Evolutionary conservation across 2,888 invertebrate genomes (phyloP).

Genomic region (Apomyelois bistriatella): DNA sequence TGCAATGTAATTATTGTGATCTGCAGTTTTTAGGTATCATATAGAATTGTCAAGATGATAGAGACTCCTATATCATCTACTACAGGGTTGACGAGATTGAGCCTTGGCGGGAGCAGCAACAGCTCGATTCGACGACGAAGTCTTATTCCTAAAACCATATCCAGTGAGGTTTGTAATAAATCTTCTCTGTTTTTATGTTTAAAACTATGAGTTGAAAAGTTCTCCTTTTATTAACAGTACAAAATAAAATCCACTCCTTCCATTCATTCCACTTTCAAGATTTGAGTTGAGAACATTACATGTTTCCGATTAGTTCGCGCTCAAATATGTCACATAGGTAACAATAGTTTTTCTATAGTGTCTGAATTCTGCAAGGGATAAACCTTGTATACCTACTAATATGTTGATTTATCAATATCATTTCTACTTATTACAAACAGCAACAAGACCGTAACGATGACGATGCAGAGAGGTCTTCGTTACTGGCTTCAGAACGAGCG

Average conservation of each 20-base stretch:
- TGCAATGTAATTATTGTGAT: background rate
- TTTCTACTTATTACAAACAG: background rate
- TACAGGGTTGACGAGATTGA: constrained; percentile 44
- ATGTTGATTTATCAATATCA: no score
- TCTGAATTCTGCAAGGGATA: no score
- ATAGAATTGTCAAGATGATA: constrained; percentile 36
- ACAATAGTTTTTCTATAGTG: no score
- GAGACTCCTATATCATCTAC: constrained; percentile 59
- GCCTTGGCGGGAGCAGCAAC: constrained; percentile 64
- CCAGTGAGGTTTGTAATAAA: constrained; percentile 47
- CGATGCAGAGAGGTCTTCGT: constrained; percentile 79
- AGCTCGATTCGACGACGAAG: constrained; percentile 55
- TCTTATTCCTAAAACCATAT: constrained; percentile 42
- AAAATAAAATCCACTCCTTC: no score
- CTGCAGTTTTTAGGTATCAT: constrained; percentile 5
- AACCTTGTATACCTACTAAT: no score
- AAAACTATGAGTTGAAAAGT: no score
- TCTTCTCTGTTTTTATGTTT: background rate
- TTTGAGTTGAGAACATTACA: no score
- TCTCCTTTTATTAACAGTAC: no score
- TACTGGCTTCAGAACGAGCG: constrained; percentile 68
- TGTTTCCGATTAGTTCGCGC: no score
- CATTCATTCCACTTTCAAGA: no score
- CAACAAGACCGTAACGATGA: constrained; percentile 78
- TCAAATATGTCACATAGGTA: no score